Evolutionary conservation across 2,113 vertebrate genomes (phyloP).

Genomic region (Lonchura striata): DNA sequence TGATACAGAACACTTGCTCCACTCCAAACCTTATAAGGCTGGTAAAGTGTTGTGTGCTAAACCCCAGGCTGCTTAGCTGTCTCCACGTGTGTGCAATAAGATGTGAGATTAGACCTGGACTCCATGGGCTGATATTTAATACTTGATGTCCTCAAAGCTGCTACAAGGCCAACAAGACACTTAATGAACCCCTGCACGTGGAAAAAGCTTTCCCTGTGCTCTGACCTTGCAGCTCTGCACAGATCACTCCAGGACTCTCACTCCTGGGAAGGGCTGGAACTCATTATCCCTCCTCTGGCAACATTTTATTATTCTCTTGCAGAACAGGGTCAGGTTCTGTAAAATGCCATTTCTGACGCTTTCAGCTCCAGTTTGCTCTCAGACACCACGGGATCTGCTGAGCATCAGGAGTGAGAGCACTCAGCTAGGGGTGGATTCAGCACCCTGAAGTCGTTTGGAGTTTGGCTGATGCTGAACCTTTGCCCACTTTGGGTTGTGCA

Average conservation of each 20-base stretch:
- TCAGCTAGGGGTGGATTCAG: not conserved
- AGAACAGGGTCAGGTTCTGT: not conserved
- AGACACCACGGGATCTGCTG: fast-evolving
- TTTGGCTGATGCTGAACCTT: not conserved
- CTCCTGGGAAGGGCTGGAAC: not conserved
- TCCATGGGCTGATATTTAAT: not conserved
- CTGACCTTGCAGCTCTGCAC: not conserved
- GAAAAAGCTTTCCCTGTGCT: not conserved
- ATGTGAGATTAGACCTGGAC: not conserved
- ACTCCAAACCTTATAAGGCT: not conserved
- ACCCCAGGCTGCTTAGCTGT: not conserved
- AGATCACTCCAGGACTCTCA: not conserved
- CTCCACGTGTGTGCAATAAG: not conserved
- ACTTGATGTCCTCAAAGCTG: not conserved
- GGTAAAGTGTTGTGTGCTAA: not conserved
- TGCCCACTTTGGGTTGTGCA: not conserved
- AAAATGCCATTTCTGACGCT: not conserved
- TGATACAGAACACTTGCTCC: not conserved
- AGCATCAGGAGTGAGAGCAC: not conserved
- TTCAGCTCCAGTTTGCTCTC: not conserved
- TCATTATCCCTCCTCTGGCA: not conserved
- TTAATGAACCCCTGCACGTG: not conserved
- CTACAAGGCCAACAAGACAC: not conserved
- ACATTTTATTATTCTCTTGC: not conserved
- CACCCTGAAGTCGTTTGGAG: not conserved